Base-by-base conservation (phyloP, 2,797 vertebrate species). In the Denticeps clupeoides region DNA sequence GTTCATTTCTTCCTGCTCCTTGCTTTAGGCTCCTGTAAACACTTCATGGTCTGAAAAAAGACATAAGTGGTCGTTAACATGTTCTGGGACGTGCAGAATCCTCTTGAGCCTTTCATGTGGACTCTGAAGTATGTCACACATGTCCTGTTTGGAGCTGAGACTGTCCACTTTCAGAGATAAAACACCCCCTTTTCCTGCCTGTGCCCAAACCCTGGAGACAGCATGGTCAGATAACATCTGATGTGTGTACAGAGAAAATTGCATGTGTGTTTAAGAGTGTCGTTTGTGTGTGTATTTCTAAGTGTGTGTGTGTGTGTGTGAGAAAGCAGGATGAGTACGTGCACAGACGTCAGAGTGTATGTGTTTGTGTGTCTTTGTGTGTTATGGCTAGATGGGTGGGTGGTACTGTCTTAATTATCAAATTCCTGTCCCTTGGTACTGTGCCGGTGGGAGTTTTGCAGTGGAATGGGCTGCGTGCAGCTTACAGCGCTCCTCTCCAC, bases 391-490 rank as follows among this genome's bases (percentile, higher is more conserved):
- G n/a, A n/a, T 64, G 64, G 68, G 67, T 45, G 60, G 69, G 65
- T 71, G 70, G 60, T 74, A 61, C 49, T 68, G 67, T 54, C 59
- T 70, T 72, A 69, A 63, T 64, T 72, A 68, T 69, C 67, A 72
- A 72, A 77, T 45, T 70, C 74, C 80, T 76, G 77, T 68, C 73
- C 67, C 77, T 72, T 69, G 71, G 49, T 83, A 82, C 74, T 80
- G 76, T 70, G 63, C 75, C 77, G 66, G 75, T 80, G 82, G 82
- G 79, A 83, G 82, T 78, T 83, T 80, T 81, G 81, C 75, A 63
- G 70, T 62, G 71, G 51, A 63, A 42, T 72, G n/a, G n/a, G n/a
- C n/a, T n/a, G n/a, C n/a, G n/a, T n/a, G n/a, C n/a, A n/a, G n/a
- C n/a, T n/a, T n/a, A n/a, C n/a, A n/a, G n/a, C n/a, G n/a, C n/a